Evolutionary conservation across 2,797 vertebrate species (phyloP).

Genomic region (Hephaestus fuliginosus): DNA sequence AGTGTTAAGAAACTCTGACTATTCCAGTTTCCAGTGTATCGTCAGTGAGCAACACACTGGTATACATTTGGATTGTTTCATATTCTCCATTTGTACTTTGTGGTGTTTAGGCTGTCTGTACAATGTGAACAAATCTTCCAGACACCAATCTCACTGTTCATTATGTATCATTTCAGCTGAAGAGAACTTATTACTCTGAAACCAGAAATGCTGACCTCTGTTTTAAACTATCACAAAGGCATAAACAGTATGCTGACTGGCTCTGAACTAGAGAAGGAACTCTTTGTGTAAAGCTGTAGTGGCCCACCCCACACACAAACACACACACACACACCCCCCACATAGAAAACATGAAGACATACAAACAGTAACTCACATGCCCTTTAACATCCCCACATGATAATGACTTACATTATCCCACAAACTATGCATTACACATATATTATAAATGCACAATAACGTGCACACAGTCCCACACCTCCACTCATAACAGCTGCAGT

Average conservation of each 20-base stretch:
- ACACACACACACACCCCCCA: slow-evolving; percentile 4
- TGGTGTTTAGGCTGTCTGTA: too few relatives aligned
- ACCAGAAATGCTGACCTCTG: slow-evolving; percentile 41
- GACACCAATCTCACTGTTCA: not conserved
- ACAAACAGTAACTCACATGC: not conserved
- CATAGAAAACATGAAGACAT: not conserved
- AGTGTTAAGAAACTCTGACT: not conserved
- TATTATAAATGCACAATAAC: slow-evolving; percentile 7
- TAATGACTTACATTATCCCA: slow-evolving; percentile 29
- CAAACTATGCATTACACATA: slow-evolving; percentile 18
- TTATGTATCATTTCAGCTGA: not conserved
- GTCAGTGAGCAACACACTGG: too few relatives aligned
- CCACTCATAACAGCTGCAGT: slow-evolving; percentile 16
- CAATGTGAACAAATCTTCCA: not conserved
- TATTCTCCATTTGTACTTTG: not conserved
- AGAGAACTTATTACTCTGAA: not conserved
- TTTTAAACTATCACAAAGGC: slow-evolving; percentile 19
- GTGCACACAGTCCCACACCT: slow-evolving; percentile 27
- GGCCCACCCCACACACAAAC: slow-evolving; percentile 22
- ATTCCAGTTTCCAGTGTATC: not conserved
- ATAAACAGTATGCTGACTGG: slow-evolving; percentile 34
- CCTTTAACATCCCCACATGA: slow-evolving; percentile 2
- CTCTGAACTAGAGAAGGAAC: slow-evolving; percentile 43
- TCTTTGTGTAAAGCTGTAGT: slow-evolving; percentile 49
- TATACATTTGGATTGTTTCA: not conserved